phyloP scores from a whole-genome alignment of 2,888 invertebrate genomes.

The Subacronicta megacephala region DNA sequence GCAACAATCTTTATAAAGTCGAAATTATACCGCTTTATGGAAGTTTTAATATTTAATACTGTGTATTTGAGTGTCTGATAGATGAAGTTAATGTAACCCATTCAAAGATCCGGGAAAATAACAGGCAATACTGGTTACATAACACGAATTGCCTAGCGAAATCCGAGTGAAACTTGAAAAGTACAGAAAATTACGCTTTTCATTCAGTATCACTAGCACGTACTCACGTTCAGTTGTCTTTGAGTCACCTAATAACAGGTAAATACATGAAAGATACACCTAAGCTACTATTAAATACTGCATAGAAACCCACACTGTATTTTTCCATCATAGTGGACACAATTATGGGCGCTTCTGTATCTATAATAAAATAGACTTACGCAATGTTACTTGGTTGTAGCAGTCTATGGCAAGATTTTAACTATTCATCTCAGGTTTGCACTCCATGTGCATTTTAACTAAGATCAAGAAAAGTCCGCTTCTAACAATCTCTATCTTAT shows the following conservation, averaged over 20 bases:
- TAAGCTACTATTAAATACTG: constrained; percentile 27
- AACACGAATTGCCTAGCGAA: constrained; percentile 26
- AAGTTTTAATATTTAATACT: constrained; percentile 9
- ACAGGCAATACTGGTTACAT: constrained; percentile 34
- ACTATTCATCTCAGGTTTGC: constrained; percentile 27
- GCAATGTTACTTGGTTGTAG: constrained; percentile 25
- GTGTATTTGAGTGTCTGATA: constrained; percentile 10
- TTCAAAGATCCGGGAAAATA: constrained; percentile 24
- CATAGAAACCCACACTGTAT: constrained; percentile 34
- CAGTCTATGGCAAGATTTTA: constrained; percentile 9
- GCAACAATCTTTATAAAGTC: constrained; percentile 1
- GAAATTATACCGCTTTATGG: constrained; percentile 5
- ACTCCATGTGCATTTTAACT: constrained; percentile 24
- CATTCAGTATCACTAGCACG: constrained; percentile 29
- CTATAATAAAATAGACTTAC: constrained; percentile 33
- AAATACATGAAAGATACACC: constrained; percentile 41
- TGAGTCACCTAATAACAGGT: constrained; percentile 50
- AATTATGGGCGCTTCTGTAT: constrained; percentile 38
- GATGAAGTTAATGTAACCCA: constrained; percentile 23
- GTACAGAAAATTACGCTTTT: constrained; percentile 36
- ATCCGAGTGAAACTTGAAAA: constrained; percentile 34
- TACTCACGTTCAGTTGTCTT: constrained; percentile 17
- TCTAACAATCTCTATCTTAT: neutral
- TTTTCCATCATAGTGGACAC: constrained; percentile 48
- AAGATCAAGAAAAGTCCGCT: constrained; percentile 12